phyloP scores from a whole-genome alignment of 53 echinoderm and acorn worm species.

The Astropecten irregularis region DNA sequence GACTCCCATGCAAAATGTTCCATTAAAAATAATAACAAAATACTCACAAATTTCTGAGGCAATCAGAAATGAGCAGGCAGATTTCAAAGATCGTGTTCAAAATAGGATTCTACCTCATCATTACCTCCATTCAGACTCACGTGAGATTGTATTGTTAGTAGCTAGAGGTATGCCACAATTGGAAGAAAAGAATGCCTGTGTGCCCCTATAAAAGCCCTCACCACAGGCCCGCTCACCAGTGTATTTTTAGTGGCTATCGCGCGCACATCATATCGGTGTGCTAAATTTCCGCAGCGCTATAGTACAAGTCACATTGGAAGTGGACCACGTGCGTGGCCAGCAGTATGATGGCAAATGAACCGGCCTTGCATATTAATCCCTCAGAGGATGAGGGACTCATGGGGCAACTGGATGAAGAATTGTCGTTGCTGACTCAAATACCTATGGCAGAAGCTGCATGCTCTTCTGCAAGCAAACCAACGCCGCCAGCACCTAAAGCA shows the following conservation, averaged over 20 bases:
- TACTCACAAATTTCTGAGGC: too few relatives aligned
- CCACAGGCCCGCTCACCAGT: conserved; percentile 9
- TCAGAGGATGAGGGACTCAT: too few relatives aligned
- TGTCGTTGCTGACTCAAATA: neutral
- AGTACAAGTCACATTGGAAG: neutral
- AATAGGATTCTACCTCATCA: neutral
- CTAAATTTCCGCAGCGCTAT: neutral
- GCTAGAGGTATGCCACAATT: conserved; percentile 33
- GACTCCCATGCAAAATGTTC: too few relatives aligned
- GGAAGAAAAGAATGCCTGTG: conserved; percentile 34
- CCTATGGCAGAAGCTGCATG: neutral
- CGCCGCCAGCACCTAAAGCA: neutral
- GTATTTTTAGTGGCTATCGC: conserved; percentile 4
- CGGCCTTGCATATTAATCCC: neutral
- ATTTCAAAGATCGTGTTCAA: too few relatives aligned
- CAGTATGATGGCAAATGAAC: neutral
- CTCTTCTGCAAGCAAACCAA: neutral
- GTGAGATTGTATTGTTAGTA: conserved; percentile 29
- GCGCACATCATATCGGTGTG: neutral
- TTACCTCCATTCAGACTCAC: conserved; percentile 6
- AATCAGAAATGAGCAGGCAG: too few relatives aligned
- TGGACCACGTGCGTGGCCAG: too few relatives aligned
- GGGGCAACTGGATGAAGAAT: neutral
- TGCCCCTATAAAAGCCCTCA: conserved; percentile 16
- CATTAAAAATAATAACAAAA: too few relatives aligned